Evolutionary conservation across 92 coral and sea anemone genomes (phyloP).

Genomic region (Umimayanthus kanabou): DNA sequence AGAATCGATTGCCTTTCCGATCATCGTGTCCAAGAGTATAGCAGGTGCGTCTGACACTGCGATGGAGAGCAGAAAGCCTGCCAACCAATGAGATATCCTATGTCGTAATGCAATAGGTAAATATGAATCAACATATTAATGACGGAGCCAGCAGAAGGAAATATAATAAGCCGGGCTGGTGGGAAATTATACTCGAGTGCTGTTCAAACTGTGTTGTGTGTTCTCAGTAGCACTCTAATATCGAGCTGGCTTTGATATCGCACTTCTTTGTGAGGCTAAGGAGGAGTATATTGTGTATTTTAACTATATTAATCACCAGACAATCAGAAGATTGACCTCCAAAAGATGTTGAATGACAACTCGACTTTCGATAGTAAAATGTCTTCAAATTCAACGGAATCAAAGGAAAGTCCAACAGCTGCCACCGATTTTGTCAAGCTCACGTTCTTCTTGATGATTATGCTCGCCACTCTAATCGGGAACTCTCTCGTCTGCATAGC

Average conservation of each 20-base stretch:
- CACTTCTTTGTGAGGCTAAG: not conserved
- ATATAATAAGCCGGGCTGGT: not conserved
- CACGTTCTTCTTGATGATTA: slow-evolving; percentile 55
- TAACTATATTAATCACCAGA: not conserved
- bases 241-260: not conserved
- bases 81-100: not conserved
- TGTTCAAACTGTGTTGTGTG: not conserved
- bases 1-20: not conserved
- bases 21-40: not conserved
- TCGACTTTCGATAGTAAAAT: not conserved
- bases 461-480: slow-evolving; percentile 73
- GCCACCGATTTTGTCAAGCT: slow-evolving; percentile 47
- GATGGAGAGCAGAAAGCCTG: no score
- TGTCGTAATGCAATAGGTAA: not conserved
- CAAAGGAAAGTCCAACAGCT: not conserved
- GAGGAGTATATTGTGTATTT: not conserved
- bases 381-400: not conserved
- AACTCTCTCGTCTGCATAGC: slow-evolving; percentile 74
- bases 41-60: not conserved
- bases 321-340: not conserved
- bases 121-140: not conserved
- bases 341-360: not conserved
- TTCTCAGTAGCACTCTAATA: not conserved
- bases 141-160: not conserved
- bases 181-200: not conserved